Evolutionary conservation across 2,113 vertebrate genomes (phyloP).

Genomic region (Burhinus bistriatus): DNA sequence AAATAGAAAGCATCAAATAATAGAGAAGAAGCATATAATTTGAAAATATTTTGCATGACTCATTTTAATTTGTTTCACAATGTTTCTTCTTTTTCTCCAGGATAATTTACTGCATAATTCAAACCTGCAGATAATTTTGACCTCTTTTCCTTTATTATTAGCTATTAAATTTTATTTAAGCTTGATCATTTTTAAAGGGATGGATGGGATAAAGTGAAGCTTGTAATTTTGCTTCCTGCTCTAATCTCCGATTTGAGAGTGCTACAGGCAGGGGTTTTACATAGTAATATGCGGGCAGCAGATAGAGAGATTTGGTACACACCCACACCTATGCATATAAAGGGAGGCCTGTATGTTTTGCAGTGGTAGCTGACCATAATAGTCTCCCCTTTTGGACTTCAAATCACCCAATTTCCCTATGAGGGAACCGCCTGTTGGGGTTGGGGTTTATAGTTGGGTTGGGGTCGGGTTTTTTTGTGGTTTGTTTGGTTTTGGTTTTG

Average conservation of each 20-base stretch:
- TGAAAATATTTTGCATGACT: not conserved
- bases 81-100: not conserved
- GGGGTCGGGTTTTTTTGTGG: not conserved
- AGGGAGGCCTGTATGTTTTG: not conserved
- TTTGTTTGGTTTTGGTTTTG: not conserved
- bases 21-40: not conserved
- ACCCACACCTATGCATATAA: not conserved
- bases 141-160: slow-evolving; percentile 30
- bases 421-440: not conserved
- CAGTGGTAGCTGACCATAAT: not conserved
- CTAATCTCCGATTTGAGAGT: not conserved
- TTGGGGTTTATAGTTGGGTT: not conserved
- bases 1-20: not conserved
- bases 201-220: not conserved
- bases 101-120: slow-evolving; percentile 6
- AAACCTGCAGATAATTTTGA: slow-evolving; percentile 6
- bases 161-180: slow-evolving; percentile 16
- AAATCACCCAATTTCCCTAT: not conserved
- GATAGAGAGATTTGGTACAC: not conserved
- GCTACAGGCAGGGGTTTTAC: not conserved
- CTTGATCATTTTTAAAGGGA: not conserved
- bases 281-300: not conserved
- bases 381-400: not conserved
- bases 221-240: slow-evolving; percentile 3
- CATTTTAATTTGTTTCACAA: not conserved